Conservation (phyloP, 2,113 vertebrate species). For the Pipa parva region DNA sequence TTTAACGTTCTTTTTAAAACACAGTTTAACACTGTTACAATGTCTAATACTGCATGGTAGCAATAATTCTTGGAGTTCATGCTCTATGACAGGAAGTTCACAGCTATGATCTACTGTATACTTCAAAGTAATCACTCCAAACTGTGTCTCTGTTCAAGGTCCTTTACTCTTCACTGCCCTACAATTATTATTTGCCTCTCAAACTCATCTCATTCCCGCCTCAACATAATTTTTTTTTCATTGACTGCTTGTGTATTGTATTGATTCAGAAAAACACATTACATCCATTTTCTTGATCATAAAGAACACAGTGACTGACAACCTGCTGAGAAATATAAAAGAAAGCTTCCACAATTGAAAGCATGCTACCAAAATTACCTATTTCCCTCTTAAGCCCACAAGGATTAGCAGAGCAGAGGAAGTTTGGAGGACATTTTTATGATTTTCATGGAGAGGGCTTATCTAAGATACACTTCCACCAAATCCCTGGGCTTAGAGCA, state of each 20-base stretch:
- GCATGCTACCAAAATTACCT: conserved; percentile 10
- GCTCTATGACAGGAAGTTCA: no score
- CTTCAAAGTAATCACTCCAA: not conserved
- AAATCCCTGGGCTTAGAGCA: conserved; percentile 18
- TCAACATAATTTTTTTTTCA: conserved; percentile 22
- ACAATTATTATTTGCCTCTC: conserved; percentile 18
- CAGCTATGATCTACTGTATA: no score
- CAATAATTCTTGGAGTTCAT: no score
- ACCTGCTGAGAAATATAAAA: conserved; percentile 7
- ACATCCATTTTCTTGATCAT: conserved; percentile 1
- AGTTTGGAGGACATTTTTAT: conserved; percentile 26
- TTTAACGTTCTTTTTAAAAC: no score
- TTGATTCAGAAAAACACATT: conserved; percentile 30
- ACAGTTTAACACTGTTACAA: no score
- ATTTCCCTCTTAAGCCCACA: conserved; percentile 10
- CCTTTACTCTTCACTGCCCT: not conserved
- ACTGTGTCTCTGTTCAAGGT: conserved; percentile 12
- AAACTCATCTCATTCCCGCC: conserved; percentile 6
- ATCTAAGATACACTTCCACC: not conserved
- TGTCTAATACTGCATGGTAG: no score
- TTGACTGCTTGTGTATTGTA: conserved; percentile 18
- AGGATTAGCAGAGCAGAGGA: conserved; percentile 9
- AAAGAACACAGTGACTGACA: conserved; percentile 25
- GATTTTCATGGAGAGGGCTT: conserved; percentile 12
- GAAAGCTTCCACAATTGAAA: conserved; percentile 2